Evolutionary conservation across 2,888 invertebrate species (phyloP).

Genomic region (Augochlorella aurata): DNA sequence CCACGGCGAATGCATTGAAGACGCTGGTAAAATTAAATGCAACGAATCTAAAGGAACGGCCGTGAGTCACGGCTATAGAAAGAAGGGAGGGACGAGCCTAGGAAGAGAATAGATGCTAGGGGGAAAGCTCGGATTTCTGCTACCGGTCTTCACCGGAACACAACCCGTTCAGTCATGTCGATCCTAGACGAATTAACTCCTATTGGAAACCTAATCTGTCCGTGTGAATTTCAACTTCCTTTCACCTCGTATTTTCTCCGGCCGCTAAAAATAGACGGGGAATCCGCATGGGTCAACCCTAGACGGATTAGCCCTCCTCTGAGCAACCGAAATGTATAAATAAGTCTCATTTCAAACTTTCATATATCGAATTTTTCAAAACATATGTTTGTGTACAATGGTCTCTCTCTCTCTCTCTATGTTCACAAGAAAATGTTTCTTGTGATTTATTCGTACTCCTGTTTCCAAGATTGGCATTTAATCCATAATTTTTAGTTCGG

Average conservation of each 20-base stretch:
- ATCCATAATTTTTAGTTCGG: too few relatives aligned
- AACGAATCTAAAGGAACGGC: conserved; percentile 39
- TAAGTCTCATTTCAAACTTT: neutral
- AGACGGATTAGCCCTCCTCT: neutral
- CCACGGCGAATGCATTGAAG: conserved; percentile 4
- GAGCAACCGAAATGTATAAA: neutral
- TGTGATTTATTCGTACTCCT: neutral
- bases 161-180: conserved; percentile 23
- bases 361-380: neutral
- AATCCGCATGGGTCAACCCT: neutral
- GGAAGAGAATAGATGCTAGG: conserved; percentile 42
- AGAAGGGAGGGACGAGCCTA: conserved; percentile 23
- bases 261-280: neutral
- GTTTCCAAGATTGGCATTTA: neutral
- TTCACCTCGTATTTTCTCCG: neutral
- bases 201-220: conserved; percentile 3
- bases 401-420: too few relatives aligned
- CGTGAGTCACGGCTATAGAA: conserved; percentile 36
- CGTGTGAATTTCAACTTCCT: neutral
- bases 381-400: too few relatives aligned
- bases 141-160: conserved; percentile 67
- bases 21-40: conserved; percentile 37
- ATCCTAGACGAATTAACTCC: conserved; percentile 19
- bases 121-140: conserved; percentile 70
- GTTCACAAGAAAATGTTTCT: too few relatives aligned